These are phyloP conservation scores for Spilarctia lutea DNA, from an alignment of 2,888 invertebrate species.

Conservation along the genomic window DNA sequence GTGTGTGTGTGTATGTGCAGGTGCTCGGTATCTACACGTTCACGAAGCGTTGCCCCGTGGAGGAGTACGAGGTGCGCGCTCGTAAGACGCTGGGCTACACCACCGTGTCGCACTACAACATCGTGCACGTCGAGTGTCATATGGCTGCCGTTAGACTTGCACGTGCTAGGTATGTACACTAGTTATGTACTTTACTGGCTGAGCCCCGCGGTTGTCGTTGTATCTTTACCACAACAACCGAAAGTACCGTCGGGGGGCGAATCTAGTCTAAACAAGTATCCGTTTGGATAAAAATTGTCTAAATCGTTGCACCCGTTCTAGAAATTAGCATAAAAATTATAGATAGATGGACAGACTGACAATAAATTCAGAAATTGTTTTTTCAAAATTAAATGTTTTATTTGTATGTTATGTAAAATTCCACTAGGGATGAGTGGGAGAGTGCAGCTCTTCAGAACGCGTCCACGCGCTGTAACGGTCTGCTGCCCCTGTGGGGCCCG, in stretches of 20 bases:
- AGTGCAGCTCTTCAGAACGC: conserved; percentile 99
- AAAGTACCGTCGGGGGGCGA: no score
- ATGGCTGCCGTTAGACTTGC: conserved; percentile 96
- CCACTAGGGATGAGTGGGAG: conserved; percentile 97
- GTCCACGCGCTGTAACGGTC: conserved; percentile 98
- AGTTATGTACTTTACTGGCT: neutral
- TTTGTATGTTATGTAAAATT: neutral
- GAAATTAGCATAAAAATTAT: no score
- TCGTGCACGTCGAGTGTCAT: conserved; percentile 99
- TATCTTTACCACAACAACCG: no score
- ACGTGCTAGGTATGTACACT: conserved; percentile 71
- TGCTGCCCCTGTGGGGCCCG: conserved; percentile 98
- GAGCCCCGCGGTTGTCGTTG: no score
- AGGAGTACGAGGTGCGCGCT: conserved; percentile 96
- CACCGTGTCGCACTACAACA: conserved; percentile 99
- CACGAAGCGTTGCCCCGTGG: conserved; percentile 97
- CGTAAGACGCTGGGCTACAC: conserved; percentile 96
- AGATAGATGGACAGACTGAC: no score
- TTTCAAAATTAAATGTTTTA: neutral
- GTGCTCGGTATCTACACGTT: conserved; percentile 98
- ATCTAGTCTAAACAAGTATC: no score
- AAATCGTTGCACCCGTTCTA: no score
- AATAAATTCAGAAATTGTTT: no score
- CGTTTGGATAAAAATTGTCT: no score
- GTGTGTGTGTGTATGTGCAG: conserved; percentile 59